Base-by-base conservation (phyloP, 2,113 vertebrate species). In the Melanocharis versteri region DNA sequence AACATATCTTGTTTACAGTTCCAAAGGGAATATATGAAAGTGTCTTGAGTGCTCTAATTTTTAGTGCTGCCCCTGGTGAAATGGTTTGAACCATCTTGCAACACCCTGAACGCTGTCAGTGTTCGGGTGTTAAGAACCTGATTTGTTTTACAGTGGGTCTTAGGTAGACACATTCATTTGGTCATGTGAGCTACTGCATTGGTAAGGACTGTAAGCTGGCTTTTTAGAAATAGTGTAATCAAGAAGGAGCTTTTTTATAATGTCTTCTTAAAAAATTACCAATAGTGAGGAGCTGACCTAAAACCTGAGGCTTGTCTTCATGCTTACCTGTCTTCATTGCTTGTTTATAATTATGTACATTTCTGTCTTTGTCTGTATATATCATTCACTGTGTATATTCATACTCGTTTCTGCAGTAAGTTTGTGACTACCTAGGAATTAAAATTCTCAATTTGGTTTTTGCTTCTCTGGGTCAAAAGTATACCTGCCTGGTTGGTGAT, bases 321-420 rank as follows among this genome's bases (percentile, higher is more conserved):
- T 92, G 93, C 93, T 96, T 96, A 88, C 50, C 30, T 90, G 94
- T 96, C 92, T 96, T 90, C 95, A 94, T 97, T 92, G 87, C 93
- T 94, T 96, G 40, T 93, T 93, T 82, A 68, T 44, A 86, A 45
- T 80, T 90, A 42, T 2, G 7, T 90, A 50, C 62, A 39, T 96
- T 89, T 81, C 5, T 94, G 9, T 91, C 4, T 76, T 21, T 68
- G 30, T 75, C 11, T 65, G 12, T 91, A 2, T 79, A 0, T 79
- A 9, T 66, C 69, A 83, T 91, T 85, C 75, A 62, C 39, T 90
- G 1, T 72, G 15, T 94, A 26, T 16, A 2, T 85, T 85, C 62
- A 65, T 85, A 51, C 15, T 60, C 85, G 54, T 95, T 95, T 81
- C 66, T 91, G 47, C 26, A 85, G 11, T 76, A 81, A 65, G 26